Percentiles rank a stretch among this genome's conserved stretches.
Evolutionary conservation across 2,797 vertebrate species (phyloP).

Genomic region (Centroberyx gerrardi): DNA sequence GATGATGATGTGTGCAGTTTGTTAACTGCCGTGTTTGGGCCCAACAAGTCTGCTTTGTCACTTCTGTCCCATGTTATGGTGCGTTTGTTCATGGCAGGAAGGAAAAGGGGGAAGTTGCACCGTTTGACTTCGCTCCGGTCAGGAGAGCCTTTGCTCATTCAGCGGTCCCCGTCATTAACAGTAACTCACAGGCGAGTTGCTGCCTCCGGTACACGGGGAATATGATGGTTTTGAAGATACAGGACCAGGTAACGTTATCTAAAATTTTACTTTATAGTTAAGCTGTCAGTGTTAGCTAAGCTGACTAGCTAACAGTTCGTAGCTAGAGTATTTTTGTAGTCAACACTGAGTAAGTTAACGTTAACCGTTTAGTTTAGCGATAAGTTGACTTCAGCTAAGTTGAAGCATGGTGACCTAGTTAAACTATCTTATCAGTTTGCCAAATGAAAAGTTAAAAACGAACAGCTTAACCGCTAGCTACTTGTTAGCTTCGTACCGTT

Average conservation of each 20-base stretch:
- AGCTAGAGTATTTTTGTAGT: not conserved
- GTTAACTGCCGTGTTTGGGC: not conserved
- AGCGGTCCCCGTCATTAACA: slow-evolving; percentile 16
- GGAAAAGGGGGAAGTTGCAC: slow-evolving; percentile 51
- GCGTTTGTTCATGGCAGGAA: slow-evolving; percentile 59
- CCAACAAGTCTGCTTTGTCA: slow-evolving; percentile 13
- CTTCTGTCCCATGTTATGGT: slow-evolving; percentile 26
- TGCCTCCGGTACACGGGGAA: slow-evolving; percentile 29
- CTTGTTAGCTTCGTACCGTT: not conserved
- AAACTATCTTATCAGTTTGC: not conserved
- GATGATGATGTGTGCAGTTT: not conserved
- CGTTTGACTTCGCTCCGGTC: slow-evolving; percentile 21
- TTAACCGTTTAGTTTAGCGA: not conserved
- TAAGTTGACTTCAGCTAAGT: not conserved
- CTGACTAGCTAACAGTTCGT: not conserved
- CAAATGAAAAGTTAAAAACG: not conserved
- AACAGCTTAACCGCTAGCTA: not conserved
- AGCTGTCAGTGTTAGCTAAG: not conserved
- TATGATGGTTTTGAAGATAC: slow-evolving; percentile 79
- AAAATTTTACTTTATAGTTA: not conserved
- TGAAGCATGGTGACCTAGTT: too few species aligned
- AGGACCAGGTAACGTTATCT: slow-evolving; percentile 71
- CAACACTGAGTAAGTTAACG: not conserved
- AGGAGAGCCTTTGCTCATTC: slow-evolving; percentile 13
- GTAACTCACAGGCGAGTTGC: slow-evolving; percentile 54